Evolutionary conservation across 2,888 invertebrate genomes (phyloP).

Genomic region (Dinocampus coccinellae): DNA sequence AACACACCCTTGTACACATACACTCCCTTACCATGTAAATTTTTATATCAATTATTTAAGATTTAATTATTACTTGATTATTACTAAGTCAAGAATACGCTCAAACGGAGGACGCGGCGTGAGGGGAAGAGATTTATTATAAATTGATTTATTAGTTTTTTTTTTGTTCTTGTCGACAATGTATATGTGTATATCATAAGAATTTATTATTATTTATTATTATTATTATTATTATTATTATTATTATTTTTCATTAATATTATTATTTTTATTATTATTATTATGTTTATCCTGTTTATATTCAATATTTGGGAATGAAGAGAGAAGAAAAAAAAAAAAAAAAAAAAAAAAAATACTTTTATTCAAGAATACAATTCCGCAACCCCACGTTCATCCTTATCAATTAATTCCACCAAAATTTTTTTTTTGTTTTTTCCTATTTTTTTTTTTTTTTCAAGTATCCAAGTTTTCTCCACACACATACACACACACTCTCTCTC

Average conservation of each 20-base stretch:
- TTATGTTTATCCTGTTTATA: too few species aligned
- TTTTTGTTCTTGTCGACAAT: neutral
- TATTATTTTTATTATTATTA: too few species aligned
- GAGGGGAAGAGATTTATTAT: conserved; percentile 37
- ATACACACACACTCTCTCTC: too few species aligned
- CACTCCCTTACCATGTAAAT: neutral
- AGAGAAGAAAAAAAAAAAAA: too few species aligned
- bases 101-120: conserved; percentile 48
- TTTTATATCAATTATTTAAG: conserved; percentile 32
- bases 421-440: conserved; percentile 22
- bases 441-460: conserved; percentile 22
- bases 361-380: conserved; percentile 35
- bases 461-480: conserved; percentile 12
- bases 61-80: conserved; percentile 60
- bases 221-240: neutral
- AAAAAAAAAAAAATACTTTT: conserved; percentile 32
- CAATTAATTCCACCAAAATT: conserved; percentile 19
- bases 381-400: conserved; percentile 19
- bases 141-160: neutral
- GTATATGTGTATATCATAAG: conserved; percentile 14
- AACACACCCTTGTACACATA: too few species aligned
- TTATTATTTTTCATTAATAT: conserved; percentile 5
- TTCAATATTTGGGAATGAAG: conserved; percentile 16
- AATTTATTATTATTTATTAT: conserved; percentile 1
- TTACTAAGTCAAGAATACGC: conserved; percentile 62